These are phyloP conservation scores for Pachycephala philippinensis DNA, from an alignment of 2,113 vertebrate genomes.

Conservation along the genomic window DNA sequence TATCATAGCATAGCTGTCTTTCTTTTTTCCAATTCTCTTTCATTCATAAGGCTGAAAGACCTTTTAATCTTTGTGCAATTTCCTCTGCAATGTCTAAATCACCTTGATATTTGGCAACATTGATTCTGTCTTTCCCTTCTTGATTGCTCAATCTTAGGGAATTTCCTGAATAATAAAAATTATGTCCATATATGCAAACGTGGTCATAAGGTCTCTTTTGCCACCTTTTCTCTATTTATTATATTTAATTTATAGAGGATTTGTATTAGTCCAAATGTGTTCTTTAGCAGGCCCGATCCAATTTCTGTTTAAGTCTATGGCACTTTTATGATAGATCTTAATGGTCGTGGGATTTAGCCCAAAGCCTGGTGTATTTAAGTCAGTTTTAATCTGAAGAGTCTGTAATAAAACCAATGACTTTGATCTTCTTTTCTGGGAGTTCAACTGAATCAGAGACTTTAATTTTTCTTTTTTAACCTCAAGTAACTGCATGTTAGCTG, in stretches of 20 bases:
- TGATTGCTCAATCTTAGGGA: slow-evolving; percentile 13
- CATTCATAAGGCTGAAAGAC: slow-evolving; percentile 31
- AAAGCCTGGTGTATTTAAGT: slow-evolving; percentile 14
- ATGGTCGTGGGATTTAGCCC: not conserved
- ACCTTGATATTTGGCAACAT: slow-evolving; percentile 46
- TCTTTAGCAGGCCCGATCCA: not conserved
- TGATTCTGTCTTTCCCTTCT: slow-evolving; percentile 20
- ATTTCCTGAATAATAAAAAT: slow-evolving; percentile 50
- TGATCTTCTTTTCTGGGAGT: not conserved
- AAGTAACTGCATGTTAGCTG: not conserved
- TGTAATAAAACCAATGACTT: slow-evolving; percentile 21
- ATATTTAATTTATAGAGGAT: slow-evolving; percentile 17
- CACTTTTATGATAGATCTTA: slow-evolving; percentile 1
- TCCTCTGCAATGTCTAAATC: slow-evolving; percentile 40
- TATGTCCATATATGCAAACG: not conserved
- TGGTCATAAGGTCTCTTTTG: not conserved
- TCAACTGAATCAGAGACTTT: not conserved
- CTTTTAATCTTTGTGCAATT: slow-evolving; percentile 44
- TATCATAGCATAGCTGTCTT: slow-evolving; percentile 7
- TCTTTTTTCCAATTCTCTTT: slow-evolving; percentile 25
- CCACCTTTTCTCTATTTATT: slow-evolving; percentile 13
- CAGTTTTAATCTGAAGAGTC: slow-evolving; percentile 8
- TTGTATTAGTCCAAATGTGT: slow-evolving; percentile 4
- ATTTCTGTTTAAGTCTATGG: not conserved
- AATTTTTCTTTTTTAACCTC: not conserved